Evolutionary conservation across 1,140 invertebrate genomes (phyloP).

Genomic region (Drosophila lacertosa): DNA sequence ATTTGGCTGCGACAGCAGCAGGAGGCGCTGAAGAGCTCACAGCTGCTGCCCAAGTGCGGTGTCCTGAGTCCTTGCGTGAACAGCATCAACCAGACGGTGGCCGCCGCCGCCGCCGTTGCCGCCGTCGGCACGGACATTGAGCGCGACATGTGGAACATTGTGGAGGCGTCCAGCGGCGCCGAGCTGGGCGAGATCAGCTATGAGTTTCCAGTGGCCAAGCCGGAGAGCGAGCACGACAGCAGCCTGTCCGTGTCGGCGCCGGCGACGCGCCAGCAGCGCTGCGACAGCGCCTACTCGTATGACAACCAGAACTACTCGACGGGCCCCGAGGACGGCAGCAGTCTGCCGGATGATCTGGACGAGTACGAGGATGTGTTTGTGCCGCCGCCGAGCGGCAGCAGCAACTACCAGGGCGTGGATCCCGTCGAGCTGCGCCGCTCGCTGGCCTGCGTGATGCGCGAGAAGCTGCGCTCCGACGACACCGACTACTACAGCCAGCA

Average conservation of each 20-base stretch:
- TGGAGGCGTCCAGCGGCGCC: conserved; percentile 82
- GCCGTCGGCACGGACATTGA: conserved; percentile 80
- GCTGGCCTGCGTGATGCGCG: conserved; percentile 67
- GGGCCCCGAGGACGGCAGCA: conserved; percentile 56
- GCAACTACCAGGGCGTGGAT: conserved; percentile 50
- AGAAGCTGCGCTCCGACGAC: conserved; percentile 77
- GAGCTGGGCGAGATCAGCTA: conserved; percentile 76
- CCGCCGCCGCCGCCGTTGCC: conserved; percentile 80
- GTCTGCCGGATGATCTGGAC: conserved; percentile 56
- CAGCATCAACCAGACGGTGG: conserved; percentile 82
- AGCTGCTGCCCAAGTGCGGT: conserved; percentile 70
- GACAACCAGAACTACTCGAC: conserved; percentile 77
- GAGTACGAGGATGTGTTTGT: conserved; percentile 82
- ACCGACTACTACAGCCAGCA: conserved; percentile 53
- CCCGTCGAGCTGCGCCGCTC: conserved; percentile 58
- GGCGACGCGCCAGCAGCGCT: conserved; percentile 25
- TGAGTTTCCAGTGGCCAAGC: conserved; percentile 66
- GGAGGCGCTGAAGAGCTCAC: conserved; percentile 71
- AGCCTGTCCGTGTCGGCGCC: conserved; percentile 35
- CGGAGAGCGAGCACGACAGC: conserved; percentile 61
- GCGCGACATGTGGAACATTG: conserved; percentile 84
- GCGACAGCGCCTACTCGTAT: conserved; percentile 66
- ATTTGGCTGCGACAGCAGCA: conserved; percentile 81
- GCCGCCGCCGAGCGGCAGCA: conserved; percentile 32
- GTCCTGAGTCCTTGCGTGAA: conserved; percentile 74